Base-by-base conservation (phyloP, 2,113 vertebrate genomes). In the Vulpes vulpes region DNA sequence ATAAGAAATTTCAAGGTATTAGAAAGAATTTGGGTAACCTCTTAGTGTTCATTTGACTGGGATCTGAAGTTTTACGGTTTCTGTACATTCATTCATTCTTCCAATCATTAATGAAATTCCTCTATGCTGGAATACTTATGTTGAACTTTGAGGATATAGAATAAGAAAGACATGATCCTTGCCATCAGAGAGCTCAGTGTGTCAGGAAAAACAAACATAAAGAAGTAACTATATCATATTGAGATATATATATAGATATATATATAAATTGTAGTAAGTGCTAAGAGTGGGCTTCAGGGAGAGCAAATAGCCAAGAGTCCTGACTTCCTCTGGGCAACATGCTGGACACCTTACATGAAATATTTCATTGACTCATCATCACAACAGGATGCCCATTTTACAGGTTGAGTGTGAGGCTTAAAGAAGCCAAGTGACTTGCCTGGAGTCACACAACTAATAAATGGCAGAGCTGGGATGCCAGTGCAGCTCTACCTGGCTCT, bases 1-100 rank as follows among this genome's bases (percentile, higher is more conserved):
- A 79, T 25, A 90, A 85, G 55, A 38, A 35, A 88, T 95, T 91
- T 97, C 32, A 95, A 83, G 38, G n/a, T 83, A 60, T 20, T 49
- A 62, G 17, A 69, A 57, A 60, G 43, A 94, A 83, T 32, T 79
- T 35, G 32, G 64, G 15, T 35, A 22, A 5, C 43, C 79, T 74
- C 55, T 38, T 23, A 51, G 76, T 93, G 9, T 57, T 76, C 14
- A 22, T 88, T 96, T 93, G 82, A n/a, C 32, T 91, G 11, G 51
- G 35, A 25, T 85, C 27, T 49, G 30, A 86, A 60, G n/a, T 94
- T 43, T 49, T 80, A 30, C 51, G 23, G 32, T 38, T 89, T 95
- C 27, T 80, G 8, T 80, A 38, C 8, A 60, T 35, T 89, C 11
- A 27, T 35, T 79, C 32, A 27, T 78, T 91, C 62, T 55, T 38